Conservation (phyloP, 2,113 vertebrate species). For the Stomatorhinus ivindoensis region DNA sequence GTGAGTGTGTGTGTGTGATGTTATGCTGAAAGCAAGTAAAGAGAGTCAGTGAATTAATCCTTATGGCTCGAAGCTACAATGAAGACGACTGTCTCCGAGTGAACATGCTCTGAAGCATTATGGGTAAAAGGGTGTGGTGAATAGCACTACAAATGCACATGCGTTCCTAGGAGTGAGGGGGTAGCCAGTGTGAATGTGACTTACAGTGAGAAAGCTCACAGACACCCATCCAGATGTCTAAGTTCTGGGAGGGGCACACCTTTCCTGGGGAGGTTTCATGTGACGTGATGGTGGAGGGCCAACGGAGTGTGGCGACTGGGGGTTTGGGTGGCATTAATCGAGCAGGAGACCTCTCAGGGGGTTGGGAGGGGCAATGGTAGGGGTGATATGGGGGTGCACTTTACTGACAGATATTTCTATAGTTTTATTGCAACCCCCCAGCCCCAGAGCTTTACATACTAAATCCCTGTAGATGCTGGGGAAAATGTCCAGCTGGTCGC, state of each 20-base stretch:
- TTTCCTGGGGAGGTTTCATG: neutral
- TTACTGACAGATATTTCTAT: neutral
- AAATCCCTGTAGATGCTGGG: neutral
- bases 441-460: neutral
- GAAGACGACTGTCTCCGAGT: neutral
- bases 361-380: neutral
- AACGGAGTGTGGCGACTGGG: neutral
- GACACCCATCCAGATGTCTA: neutral
- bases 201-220: neutral
- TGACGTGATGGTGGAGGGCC: neutral
- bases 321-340: neutral
- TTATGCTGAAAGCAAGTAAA: neutral
- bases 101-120: neutral
- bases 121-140: neutral
- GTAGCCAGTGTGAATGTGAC: neutral
- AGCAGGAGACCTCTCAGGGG: neutral
- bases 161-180: neutral
- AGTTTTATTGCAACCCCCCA: neutral
- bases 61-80: neutral
- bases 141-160: neutral
- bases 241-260: neutral
- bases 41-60: neutral
- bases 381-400: neutral
- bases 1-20: neutral
- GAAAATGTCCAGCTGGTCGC: neutral